Evolutionary conservation across 2,797 vertebrate genomes (phyloP), one percentile per base, ranked within the genome.

Genomic region (Acestrorhynchus altus): DNA sequence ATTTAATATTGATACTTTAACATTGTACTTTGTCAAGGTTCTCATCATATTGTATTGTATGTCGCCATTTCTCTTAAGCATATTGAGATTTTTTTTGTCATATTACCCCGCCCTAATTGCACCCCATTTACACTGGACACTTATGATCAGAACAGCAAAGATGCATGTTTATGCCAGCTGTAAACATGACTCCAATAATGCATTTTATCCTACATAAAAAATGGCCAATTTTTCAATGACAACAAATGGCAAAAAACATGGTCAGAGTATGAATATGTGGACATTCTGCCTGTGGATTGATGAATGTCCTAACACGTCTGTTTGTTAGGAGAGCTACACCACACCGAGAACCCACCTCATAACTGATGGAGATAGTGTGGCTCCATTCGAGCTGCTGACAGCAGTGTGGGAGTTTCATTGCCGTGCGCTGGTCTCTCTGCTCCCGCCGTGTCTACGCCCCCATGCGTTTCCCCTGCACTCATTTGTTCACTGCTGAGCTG

Each of bases 401-500:
- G 46, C 28, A 61, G 18, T 42, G 67, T 28, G 11, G 44, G 59
- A 49, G 47, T 71, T 35, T 71, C 57, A 66, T 40, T 78, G 26
- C 10, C 1, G 2, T 9, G 11, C 15, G 5, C 60, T 4, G 13
- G 35, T 26, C 46, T 71, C 67, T 71, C 26, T 72, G 52, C n/a
- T 78, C 51, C 67, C 56, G 65, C 61, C 28, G 28, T 66, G 28
- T 70, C 47, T 65, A 75, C 57, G 13, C 26, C 47, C 24, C 20
- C n/a, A 22, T 18, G 72, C 61, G 13, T 49, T 40, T 64, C 47
- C 68, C 35, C 76, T 65, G 57, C 47, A 22, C 54, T 56, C 10
- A 63, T 65, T 76, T 70, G 46, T 72, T 59, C 24, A 8, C 64
- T 76, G 64, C 64, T 72, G 64, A 64, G 51, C 57, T 49, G 46